Evolutionary conservation across 2,888 invertebrate genomes (phyloP).

Genomic region (Capitulum mitella): DNA sequence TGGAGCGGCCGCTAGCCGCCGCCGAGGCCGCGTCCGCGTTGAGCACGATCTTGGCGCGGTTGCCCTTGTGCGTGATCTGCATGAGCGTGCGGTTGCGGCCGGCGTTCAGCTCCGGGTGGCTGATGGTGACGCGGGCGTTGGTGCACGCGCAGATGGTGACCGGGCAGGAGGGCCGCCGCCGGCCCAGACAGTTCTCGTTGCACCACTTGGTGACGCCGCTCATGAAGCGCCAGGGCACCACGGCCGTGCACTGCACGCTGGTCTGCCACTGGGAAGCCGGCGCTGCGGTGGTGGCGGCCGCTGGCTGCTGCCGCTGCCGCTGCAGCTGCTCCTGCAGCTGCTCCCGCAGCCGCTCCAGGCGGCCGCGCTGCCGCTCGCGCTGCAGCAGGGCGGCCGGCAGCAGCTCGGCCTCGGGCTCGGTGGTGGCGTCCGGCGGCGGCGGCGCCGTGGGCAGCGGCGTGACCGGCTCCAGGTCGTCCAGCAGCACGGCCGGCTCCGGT

Average conservation of each 20-base stretch:
- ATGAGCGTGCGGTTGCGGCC: background rate
- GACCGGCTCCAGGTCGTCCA: background rate
- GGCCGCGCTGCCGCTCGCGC: background rate
- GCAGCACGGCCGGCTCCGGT: too few species aligned
- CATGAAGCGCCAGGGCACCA: slow-evolving; percentile 16
- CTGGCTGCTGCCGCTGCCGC: background rate
- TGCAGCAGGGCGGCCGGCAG: background rate
- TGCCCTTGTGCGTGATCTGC: background rate
- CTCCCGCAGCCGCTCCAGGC: background rate
- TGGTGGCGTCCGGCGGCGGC: too few species aligned
- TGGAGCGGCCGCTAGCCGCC: background rate
- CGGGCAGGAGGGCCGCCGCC: background rate
- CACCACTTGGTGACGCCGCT: slow-evolving; percentile 21
- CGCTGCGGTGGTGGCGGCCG: background rate
- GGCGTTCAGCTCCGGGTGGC: background rate
- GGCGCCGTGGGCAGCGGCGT: background rate
- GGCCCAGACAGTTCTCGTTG: background rate
- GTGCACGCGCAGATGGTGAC: slow-evolving; percentile 22
- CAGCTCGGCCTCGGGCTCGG: background rate
- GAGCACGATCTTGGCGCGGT: slow-evolving; percentile 4
- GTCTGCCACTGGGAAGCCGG: slow-evolving; percentile 22
- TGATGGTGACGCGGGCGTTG: background rate
- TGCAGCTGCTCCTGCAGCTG: background rate
- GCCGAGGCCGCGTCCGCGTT: background rate
- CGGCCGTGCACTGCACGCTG: slow-evolving; percentile 9